These are phyloP conservation scores for Tapirus terrestris DNA, from an alignment of 2,113 vertebrate genomes.

Conservation along the genomic window DNA sequence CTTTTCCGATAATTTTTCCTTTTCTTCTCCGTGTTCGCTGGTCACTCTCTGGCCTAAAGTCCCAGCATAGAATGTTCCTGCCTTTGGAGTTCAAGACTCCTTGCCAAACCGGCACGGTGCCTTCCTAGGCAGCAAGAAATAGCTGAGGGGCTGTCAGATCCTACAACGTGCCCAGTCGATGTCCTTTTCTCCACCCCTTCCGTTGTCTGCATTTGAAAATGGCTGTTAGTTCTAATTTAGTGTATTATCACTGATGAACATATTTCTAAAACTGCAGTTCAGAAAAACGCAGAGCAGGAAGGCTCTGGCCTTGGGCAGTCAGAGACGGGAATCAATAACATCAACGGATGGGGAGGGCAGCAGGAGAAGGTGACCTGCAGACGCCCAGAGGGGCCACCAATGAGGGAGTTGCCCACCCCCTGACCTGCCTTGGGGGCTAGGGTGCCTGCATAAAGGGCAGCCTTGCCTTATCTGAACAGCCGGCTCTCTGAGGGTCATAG, in stretches of 20 bases:
- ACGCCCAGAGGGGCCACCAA: conserved; percentile 47
- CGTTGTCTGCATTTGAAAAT: background rate
- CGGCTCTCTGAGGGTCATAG: background rate
- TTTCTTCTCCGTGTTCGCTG: background rate
- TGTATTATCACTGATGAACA: background rate
- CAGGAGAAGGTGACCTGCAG: background rate
- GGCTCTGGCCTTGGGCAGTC: background rate
- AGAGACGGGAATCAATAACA: background rate
- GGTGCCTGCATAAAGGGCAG: background rate
- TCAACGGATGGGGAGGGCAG: background rate
- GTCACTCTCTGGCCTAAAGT: conserved; percentile 26
- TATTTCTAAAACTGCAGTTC: background rate
- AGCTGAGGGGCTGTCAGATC: background rate
- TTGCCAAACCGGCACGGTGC: background rate
- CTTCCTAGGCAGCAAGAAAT: background rate
- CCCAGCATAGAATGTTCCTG: conserved; percentile 32
- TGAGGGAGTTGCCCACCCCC: conserved; percentile 17
- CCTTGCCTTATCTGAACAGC: background rate
- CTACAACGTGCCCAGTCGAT: background rate
- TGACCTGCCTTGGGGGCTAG: background rate
- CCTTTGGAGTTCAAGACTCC: background rate
- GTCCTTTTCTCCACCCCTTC: background rate
- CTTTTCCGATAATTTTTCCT: background rate
- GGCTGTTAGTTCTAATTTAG: background rate
- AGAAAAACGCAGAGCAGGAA: background rate